A percentile compares a stretch with the other conserved stretches of the same genome.
These are phyloP conservation scores for Harmothoe impar DNA, from an alignment of 2,888 invertebrate genomes.

Conservation along the genomic window DNA sequence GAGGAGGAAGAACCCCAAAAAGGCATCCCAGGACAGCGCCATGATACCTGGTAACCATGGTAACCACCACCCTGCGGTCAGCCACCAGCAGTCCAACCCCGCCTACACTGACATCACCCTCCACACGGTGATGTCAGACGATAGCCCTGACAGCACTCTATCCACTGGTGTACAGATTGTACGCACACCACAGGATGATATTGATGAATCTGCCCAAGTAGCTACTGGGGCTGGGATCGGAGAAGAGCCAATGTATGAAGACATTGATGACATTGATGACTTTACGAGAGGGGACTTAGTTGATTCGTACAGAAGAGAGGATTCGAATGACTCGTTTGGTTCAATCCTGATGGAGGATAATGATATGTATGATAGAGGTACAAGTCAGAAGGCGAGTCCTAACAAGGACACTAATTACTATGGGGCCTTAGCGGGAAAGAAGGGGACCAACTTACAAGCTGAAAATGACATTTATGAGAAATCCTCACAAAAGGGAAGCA, in stretches of 20 bases:
- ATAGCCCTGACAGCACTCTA: neutral
- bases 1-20: slow-evolving; percentile 48
- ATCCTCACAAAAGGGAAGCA: neutral
- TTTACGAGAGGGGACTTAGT: neutral
- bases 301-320: neutral
- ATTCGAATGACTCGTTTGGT: neutral
- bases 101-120: too few species aligned
- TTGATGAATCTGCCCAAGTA: neutral
- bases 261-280: neutral
- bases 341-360: neutral
- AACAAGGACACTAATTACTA: neutral
- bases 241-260: neutral
- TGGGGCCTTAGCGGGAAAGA: neutral
- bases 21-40: neutral
- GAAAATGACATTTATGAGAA: neutral
- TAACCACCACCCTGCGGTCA: too few species aligned
- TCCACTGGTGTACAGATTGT: neutral
- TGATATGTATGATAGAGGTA: neutral
- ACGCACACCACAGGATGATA: neutral
- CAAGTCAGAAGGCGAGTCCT: neutral
- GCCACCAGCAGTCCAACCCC: too few species aligned
- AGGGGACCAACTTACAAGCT: neutral
- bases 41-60: neutral
- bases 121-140: neutral
- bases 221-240: neutral